Base-by-base conservation (phyloP, 1,140 invertebrate genomes). In the Archivesica marissinica region DNA sequence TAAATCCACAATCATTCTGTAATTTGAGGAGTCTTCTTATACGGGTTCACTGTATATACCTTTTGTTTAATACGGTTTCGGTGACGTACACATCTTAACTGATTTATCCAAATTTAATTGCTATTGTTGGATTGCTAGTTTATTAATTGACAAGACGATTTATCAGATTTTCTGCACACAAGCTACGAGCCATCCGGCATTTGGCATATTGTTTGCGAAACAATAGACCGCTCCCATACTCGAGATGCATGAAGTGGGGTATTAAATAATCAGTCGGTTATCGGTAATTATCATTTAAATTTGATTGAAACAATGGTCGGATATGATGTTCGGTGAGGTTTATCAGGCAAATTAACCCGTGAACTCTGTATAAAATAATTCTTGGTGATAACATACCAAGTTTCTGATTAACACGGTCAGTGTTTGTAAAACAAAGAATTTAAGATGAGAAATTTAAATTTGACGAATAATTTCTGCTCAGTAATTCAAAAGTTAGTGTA, bases 241-340 rank as follows among this genome's bases (percentile, higher is more conserved):
- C 25, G 7, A 56, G 74, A 76, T 76, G 33, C 33, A 30, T 38
- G 2, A 30, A 56, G 56, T 76, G 54, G 23, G n/a, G 20, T 52
- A 38, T 38, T 76, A 52, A 56, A 59, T 50, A 38, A 33, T 33
- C 47, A 56, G 74, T 52, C 25, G 30, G 33, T 56, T 76, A 76
- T 76, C 74, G 13, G 25, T 33, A 0, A 23, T 76, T 59, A 76
- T 76, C 74, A 56, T 76, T 59, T 56, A 33, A 47, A 59, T 59
- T 76, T 56, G 11, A 56, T 76, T 50, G 41, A 76, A 76, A 76
- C 74, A 76, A 76, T 76, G 52, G 74, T 20, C 25, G 2, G 25
- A 59, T 59, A 76, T 39, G n/a, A 28, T 76, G 74, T 76, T 76
- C 54, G 41, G 56, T 76, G 74, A 76, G 23, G 68, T 76, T 13